These are phyloP conservation scores for Hirundo rustica DNA, from an alignment of 2,797 vertebrate species.

Conservation along the genomic window DNA sequence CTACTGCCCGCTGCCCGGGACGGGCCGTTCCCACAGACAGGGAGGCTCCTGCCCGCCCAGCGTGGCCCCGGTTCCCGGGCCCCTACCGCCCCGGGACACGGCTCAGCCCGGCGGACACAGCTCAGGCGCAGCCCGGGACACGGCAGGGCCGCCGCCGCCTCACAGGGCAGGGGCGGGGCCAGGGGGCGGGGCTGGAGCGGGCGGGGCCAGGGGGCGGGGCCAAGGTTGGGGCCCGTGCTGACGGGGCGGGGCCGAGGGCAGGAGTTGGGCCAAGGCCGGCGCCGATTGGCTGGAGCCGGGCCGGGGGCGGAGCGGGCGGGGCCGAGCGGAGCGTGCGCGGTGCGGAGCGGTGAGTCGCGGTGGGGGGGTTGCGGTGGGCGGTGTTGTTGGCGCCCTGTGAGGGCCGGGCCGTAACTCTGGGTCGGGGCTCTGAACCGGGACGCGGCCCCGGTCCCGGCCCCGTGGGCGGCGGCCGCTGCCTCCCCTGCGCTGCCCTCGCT, in stretches of 20 bases:
- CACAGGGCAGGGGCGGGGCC: neutral
- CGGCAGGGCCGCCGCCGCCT: neutral
- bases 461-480: fast-evolving
- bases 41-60: neutral
- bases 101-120: neutral
- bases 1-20: neutral
- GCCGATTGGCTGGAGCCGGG: neutral
- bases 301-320: neutral
- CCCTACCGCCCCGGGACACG: neutral
- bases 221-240: neutral
- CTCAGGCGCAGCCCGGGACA: no score
- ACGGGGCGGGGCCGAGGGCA: neutral
- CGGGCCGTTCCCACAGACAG: neutral
- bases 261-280: fast-evolving
- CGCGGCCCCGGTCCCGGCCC: fast-evolving
- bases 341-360: neutral
- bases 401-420: fast-evolving
- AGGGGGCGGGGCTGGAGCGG: neutral
- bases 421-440: fast-evolving
- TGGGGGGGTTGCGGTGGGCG: neutral
- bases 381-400: fast-evolving
- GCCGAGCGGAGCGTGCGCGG: neutral
- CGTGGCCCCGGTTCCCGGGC: fast-evolving
- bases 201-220: neutral
- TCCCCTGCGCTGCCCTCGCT: neutral